phyloP scores from a whole-genome alignment of 2,888 invertebrate species.

The Meloe dianella region DNA sequence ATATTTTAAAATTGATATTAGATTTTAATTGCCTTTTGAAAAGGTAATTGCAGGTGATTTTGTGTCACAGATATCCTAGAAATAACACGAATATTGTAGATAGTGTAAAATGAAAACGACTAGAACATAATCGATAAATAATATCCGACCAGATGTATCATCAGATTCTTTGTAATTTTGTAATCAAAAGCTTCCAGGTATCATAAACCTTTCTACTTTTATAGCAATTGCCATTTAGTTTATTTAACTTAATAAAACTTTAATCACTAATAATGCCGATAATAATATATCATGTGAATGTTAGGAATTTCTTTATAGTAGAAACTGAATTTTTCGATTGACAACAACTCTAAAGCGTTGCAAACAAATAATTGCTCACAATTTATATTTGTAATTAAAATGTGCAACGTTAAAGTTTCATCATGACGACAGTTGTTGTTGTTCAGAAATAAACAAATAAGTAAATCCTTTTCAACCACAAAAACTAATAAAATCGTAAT shows the following conservation, averaged over 20 bases:
- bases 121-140: constrained; percentile 2
- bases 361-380: no score
- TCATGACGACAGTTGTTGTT: not conserved
- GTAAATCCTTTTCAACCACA: not conserved
- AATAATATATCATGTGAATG: not conserved
- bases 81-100: no score
- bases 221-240: constrained; percentile 5
- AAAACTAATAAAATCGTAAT: constrained; percentile 13
- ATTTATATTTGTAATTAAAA: no score
- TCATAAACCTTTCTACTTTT: not conserved
- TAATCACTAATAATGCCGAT: constrained; percentile 1
- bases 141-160: not conserved
- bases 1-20: no score
- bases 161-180: not conserved
- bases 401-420: no score
- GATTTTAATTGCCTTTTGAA: no score
- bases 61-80: no score
- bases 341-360: no score
- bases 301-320: no score
- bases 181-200: not conserved
- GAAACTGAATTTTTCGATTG: no score
- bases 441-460: not conserved
- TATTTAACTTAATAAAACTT: constrained; percentile 3
- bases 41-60: no score
- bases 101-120: not conserved